These are phyloP conservation scores for Rutpela maculata DNA, from an alignment of 2,888 invertebrate genomes.

Conservation along the genomic window DNA sequence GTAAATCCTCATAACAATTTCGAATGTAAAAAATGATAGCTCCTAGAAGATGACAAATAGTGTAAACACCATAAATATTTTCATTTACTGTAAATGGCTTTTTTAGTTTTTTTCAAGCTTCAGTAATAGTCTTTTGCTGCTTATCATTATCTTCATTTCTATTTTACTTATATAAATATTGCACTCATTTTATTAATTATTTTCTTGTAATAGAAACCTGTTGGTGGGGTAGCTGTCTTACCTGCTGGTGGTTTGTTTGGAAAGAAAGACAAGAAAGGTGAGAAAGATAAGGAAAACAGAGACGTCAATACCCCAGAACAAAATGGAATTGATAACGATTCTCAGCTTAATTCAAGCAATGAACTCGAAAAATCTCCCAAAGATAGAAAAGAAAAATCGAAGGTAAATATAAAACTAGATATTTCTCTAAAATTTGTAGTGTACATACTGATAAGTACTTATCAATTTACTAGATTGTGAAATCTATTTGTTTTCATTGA, in stretches of 20 bases:
- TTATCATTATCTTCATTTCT: slow-evolving; percentile 28
- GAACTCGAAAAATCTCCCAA: slow-evolving; percentile 72
- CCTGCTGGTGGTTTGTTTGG: slow-evolving; percentile 80
- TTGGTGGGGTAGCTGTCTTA: slow-evolving; percentile 89
- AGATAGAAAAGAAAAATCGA: slow-evolving; percentile 75
- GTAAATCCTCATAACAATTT: background rate
- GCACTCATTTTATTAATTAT: background rate
- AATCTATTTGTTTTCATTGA: slow-evolving; percentile 8
- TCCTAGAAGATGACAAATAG: slow-evolving; percentile 3
- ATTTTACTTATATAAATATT: background rate
- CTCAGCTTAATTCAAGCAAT: slow-evolving; percentile 66
- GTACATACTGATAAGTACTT: background rate
- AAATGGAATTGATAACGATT: slow-evolving; percentile 70
- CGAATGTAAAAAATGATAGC: slow-evolving; percentile 14
- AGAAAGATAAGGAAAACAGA: slow-evolving; percentile 77
- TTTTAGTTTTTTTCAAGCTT: slow-evolving; percentile 44
- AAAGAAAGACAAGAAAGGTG: slow-evolving; percentile 77
- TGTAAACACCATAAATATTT: slow-evolving; percentile 18
- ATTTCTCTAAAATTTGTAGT: background rate
- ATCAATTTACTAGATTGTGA: slow-evolving; percentile 19
- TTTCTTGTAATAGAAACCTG: slow-evolving; percentile 80
- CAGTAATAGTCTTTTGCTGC: slow-evolving; percentile 48
- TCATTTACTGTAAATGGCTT: slow-evolving; percentile 31
- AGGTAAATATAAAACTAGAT: slow-evolving; percentile 69
- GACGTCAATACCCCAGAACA: slow-evolving; percentile 69